Conservation (phyloP, 2,113 vertebrate species). For the Coturnix japonica region DNA sequence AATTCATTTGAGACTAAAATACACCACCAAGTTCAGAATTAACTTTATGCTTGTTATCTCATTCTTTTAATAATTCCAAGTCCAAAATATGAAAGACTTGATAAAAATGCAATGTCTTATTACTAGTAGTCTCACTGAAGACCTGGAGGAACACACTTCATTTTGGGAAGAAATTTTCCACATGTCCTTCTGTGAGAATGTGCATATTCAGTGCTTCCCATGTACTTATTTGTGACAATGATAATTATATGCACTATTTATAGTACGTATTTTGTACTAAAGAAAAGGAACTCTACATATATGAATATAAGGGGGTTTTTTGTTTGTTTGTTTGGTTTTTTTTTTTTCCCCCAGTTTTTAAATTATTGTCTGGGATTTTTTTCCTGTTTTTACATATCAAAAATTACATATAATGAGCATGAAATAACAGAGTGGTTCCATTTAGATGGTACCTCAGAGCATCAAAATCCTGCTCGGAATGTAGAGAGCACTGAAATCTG, state of each 20-base stretch:
- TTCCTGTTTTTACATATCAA: neutral
- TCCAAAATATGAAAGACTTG: neutral
- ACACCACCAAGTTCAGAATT: neutral
- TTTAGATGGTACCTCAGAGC: neutral
- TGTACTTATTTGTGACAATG: neutral
- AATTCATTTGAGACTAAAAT: neutral
- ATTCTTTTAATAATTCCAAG: neutral
- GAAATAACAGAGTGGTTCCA: neutral
- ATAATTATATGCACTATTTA: neutral
- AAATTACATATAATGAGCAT: neutral
- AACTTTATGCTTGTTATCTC: neutral
- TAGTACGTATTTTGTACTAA: neutral
- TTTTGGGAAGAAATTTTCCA: neutral
- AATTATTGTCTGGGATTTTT: neutral
- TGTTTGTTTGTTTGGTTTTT: no score
- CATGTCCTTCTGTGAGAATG: neutral
- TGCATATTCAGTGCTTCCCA: neutral
- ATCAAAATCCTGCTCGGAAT: neutral
- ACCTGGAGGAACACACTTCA: neutral
- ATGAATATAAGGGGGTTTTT: neutral
- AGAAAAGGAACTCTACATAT: neutral
- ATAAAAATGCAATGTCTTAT: neutral
- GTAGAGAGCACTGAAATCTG: neutral
- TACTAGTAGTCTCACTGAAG: neutral
- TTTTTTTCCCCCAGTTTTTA: neutral